phyloP scores from a whole-genome alignment of 2,888 invertebrate species.

The Beris morrisii region DNA sequence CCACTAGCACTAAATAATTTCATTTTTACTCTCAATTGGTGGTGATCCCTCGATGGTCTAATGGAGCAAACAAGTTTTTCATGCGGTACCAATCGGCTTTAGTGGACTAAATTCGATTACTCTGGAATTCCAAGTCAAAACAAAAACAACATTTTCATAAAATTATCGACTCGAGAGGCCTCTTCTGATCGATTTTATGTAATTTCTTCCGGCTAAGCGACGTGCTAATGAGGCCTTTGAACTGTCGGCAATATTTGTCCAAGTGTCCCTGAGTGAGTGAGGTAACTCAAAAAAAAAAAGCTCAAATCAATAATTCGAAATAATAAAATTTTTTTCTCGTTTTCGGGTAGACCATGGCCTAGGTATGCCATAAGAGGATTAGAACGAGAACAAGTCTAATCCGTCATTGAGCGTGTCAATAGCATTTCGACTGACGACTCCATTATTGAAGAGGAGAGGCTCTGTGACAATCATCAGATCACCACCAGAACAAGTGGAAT shows the following conservation, averaged over 20 bases:
- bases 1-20: no score
- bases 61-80: no score
- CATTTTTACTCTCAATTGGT: no score
- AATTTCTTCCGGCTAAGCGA: constrained; percentile 27
- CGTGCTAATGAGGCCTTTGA: constrained; percentile 28
- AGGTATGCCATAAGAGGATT: constrained; percentile 20
- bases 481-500: no score
- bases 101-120: background rate
- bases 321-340: constrained; percentile 8
- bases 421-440: constrained; percentile 27
- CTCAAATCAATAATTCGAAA: constrained; percentile 20
- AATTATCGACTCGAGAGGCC: constrained; percentile 15
- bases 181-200: constrained; percentile 12
- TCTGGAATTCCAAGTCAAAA: constrained; percentile 2
- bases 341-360: background rate
- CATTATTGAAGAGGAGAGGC: constrained; percentile 9
- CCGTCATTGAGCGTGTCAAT: constrained; percentile 26
- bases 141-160: constrained; percentile 24
- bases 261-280: constrained; percentile 15
- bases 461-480: no score
- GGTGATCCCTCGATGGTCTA: no score
- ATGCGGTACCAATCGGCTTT: no score
- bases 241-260: constrained; percentile 13
- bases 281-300: constrained; percentile 11
- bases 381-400: constrained; percentile 25